These are phyloP conservation scores for Malurus splendens DNA, from an alignment of 2,797 vertebrate species.

Conservation along the genomic window DNA sequence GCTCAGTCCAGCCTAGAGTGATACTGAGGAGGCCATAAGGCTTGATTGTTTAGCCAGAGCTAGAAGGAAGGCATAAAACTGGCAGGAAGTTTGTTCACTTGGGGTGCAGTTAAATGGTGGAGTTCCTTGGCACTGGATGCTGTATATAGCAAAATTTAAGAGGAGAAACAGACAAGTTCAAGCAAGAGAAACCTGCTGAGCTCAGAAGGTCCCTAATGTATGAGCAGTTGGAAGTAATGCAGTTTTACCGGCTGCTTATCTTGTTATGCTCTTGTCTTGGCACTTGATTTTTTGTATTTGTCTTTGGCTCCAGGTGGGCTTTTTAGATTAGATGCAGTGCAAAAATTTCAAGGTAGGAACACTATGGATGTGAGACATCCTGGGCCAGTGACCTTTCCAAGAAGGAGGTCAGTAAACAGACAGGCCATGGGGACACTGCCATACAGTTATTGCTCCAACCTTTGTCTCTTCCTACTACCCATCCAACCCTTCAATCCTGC, in stretches of 20 bases:
- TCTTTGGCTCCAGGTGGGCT: neutral
- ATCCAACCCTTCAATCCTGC: neutral
- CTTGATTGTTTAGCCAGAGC: neutral
- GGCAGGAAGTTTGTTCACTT: neutral
- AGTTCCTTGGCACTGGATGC: neutral
- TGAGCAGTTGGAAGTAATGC: neutral
- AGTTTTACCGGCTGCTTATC: neutral
- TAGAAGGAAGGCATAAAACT: neutral
- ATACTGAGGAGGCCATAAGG: neutral
- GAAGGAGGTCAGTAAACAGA: neutral
- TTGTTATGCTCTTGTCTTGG: neutral
- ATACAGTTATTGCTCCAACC: accelerated
- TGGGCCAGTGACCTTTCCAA: neutral
- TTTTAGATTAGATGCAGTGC: neutral
- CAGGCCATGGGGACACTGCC: neutral
- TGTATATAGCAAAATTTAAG: neutral
- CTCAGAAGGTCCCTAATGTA: neutral
- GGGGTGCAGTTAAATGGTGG: neutral
- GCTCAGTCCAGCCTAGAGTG: neutral
- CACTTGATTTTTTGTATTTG: neutral
- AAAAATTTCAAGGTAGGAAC: neutral
- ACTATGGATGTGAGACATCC: neutral
- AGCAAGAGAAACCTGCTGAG: neutral
- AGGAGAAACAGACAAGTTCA: neutral
- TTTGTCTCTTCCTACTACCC: neutral